These are phyloP conservation scores for Limenitis camilla DNA, from an alignment of 2,888 invertebrate species.

Conservation along the genomic window DNA sequence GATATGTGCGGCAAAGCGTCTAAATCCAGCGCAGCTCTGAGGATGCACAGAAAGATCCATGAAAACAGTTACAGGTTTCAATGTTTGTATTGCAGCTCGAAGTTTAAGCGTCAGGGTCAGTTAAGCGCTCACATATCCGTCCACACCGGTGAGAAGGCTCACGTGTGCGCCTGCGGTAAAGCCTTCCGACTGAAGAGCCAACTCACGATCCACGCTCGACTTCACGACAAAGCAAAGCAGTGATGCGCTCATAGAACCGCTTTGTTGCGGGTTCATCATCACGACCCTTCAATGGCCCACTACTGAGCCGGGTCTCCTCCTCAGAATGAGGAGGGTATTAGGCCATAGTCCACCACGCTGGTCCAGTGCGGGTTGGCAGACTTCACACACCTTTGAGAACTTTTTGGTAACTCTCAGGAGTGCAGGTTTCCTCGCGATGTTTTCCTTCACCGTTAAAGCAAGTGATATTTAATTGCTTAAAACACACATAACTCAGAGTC, in stretches of 20 bases:
- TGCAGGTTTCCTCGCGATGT: too few relatives aligned
- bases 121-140: conserved; percentile 69
- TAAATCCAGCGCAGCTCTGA: conserved; percentile 67
- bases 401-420: too few relatives aligned
- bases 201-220: conserved; percentile 35
- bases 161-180: conserved; percentile 68
- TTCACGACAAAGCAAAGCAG: conserved; percentile 23
- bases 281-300: too few relatives aligned
- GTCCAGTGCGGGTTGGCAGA: too few relatives aligned
- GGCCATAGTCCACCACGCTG: too few relatives aligned
- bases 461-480: too few relatives aligned
- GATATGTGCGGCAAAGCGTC: conserved; percentile 70
- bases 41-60: conserved; percentile 64
- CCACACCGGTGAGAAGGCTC: conserved; percentile 73
- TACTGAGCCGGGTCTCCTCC: too few relatives aligned
- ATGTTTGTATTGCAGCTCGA: conserved; percentile 70
- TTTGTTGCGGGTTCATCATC: conserved; percentile 40
- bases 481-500: too few relatives aligned
- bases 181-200: conserved; percentile 63
- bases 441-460: too few relatives aligned
- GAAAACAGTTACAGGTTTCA: conserved; percentile 41
- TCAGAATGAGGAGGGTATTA: too few relatives aligned
- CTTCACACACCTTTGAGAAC: too few relatives aligned
- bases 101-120: conserved; percentile 70
- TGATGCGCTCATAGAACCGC: conserved; percentile 20